Evolutionary conservation across 2,888 invertebrate genomes (phyloP).

Genomic region (Petrolisthes cinctipes): DNA sequence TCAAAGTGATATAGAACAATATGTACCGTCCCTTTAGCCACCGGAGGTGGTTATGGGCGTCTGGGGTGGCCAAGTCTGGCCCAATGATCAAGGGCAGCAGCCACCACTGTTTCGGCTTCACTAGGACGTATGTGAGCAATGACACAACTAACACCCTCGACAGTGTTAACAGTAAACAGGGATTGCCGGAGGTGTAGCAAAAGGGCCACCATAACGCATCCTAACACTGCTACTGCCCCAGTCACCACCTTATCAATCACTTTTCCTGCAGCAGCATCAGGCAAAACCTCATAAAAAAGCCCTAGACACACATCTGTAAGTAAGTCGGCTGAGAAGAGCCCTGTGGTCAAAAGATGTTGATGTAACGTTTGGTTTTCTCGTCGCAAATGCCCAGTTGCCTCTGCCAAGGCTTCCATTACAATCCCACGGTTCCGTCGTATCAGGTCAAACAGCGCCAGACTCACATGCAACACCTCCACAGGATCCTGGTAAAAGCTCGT

Average conservation of each 20-base stretch:
- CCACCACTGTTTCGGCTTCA: constrained; percentile 51
- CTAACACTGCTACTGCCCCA: constrained; percentile 47
- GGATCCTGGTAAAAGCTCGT: constrained; percentile 46
- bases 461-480: constrained; percentile 52
- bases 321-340: constrained; percentile 37
- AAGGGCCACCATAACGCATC: constrained; percentile 42
- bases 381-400: constrained; percentile 48
- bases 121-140: constrained; percentile 42
- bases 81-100: constrained; percentile 49
- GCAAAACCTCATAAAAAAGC: constrained; percentile 59
- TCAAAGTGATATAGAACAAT: background rate
- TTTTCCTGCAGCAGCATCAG: constrained; percentile 52
- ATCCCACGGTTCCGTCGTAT: constrained; percentile 26
- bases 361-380: constrained; percentile 47
- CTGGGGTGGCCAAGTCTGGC: constrained; percentile 5
- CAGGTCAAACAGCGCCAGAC: constrained; percentile 40
- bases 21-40: background rate
- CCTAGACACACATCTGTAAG: constrained; percentile 37
- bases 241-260: constrained; percentile 57
- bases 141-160: constrained; percentile 33
- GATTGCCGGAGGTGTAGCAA: constrained; percentile 44
- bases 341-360: constrained; percentile 45
- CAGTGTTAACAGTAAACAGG: constrained; percentile 17
- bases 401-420: constrained; percentile 35
- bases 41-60: background rate